Evolutionary conservation across 2,113 vertebrate genomes (phyloP).

Genomic region (Upupa epops): DNA sequence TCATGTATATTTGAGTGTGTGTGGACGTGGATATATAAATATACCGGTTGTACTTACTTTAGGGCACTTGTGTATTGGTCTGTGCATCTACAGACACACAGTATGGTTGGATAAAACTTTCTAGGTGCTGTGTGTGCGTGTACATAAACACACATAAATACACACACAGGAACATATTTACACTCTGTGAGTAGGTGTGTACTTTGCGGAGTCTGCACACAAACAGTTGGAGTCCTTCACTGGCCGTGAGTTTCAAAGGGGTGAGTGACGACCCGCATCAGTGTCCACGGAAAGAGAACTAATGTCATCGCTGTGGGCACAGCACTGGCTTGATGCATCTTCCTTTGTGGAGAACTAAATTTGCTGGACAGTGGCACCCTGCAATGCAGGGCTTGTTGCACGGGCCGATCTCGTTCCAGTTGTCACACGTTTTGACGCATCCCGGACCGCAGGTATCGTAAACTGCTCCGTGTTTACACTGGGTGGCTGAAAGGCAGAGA

Average conservation of each 20-base stretch:
- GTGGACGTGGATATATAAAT: slow-evolving; percentile 69
- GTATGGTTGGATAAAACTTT: slow-evolving; percentile 34
- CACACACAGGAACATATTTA: slow-evolving; percentile 57
- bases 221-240: slow-evolving; percentile 63
- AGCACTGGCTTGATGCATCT: slow-evolving; percentile 93
- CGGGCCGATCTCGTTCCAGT: slow-evolving; percentile 97
- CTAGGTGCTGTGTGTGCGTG: slow-evolving; percentile 12
- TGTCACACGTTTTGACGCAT: slow-evolving; percentile 94
- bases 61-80: slow-evolving; percentile 31
- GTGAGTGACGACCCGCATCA: background rate
- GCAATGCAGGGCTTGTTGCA: slow-evolving; percentile 91
- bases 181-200: slow-evolving; percentile 27
- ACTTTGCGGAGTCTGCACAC: slow-evolving; percentile 46
- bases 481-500: slow-evolving; percentile 80
- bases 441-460: slow-evolving; percentile 96
- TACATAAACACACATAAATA: slow-evolving; percentile 55
- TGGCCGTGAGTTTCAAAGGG: slow-evolving; percentile 33
- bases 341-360: slow-evolving; percentile 89
- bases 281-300: slow-evolving; percentile 49
- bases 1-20: slow-evolving; percentile 60
- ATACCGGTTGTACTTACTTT: slow-evolving; percentile 64
- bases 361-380: slow-evolving; percentile 95
- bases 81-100: slow-evolving; percentile 25
- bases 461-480: slow-evolving; percentile 92
- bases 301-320: slow-evolving; percentile 92